Conservation (phyloP, 2,888 invertebrate genomes). For the Ariolimax columbianus region DNA sequence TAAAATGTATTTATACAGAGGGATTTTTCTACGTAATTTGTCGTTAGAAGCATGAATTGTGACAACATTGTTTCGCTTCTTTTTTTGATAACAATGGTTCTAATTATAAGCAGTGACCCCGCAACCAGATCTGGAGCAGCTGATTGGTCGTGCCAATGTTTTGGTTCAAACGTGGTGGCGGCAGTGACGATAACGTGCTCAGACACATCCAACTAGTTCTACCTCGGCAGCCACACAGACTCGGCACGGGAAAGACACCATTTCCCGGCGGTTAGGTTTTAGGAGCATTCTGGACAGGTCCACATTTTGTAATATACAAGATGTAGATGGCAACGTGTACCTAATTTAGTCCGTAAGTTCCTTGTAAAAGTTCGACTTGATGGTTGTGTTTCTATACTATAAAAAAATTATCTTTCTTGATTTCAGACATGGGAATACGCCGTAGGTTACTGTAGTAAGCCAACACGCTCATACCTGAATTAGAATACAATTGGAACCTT, state of each 20-base stretch:
- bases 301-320: neutral
- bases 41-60: too few relatives aligned
- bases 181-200: conserved; percentile 59
- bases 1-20: too few relatives aligned
- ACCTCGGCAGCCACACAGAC: too few relatives aligned
- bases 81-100: neutral
- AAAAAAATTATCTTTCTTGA: too few relatives aligned
- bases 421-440: too few relatives aligned
- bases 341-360: conserved; percentile 10
- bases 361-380: too few relatives aligned
- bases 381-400: too few relatives aligned
- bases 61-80: neutral
- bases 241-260: neutral
- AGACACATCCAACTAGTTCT: conserved; percentile 56
- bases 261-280: conserved; percentile 10
- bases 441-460: too few relatives aligned
- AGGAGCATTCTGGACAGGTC: neutral
- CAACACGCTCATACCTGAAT: too few relatives aligned
- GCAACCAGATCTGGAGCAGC: conserved; percentile 57
- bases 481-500: too few relatives aligned
- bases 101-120: conserved; percentile 56
- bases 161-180: conserved; percentile 74
- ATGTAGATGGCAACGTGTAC: conserved; percentile 19
- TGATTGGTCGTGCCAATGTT: conserved; percentile 69
- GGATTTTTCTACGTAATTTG: too few relatives aligned